These are phyloP conservation scores for Tretioscincus oriximinensis DNA, from an alignment of 2,113 vertebrate species.

Conservation along the genomic window DNA sequence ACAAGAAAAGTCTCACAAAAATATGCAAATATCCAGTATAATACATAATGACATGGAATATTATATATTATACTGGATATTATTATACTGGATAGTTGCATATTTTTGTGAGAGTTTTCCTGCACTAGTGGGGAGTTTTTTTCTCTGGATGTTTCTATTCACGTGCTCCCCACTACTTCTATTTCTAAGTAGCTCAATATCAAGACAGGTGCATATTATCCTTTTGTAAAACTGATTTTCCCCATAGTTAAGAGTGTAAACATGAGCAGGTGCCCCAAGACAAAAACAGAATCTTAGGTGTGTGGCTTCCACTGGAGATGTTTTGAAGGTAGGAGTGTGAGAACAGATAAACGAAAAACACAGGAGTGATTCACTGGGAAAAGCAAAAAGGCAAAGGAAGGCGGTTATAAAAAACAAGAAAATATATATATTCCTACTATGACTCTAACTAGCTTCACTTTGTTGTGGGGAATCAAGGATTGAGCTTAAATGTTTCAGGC, in stretches of 20 bases:
- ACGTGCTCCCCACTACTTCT: too few species aligned
- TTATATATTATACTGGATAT: too few species aligned
- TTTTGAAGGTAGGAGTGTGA: slow-evolving; percentile 32
- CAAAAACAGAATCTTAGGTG: slow-evolving; percentile 19
- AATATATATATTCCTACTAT: slow-evolving; percentile 22
- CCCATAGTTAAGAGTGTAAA: not conserved
- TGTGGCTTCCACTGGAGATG: not conserved
- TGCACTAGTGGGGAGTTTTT: too few species aligned
- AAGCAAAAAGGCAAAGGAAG: slow-evolving; percentile 43
- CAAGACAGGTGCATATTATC: slow-evolving; percentile 16
- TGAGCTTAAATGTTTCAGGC: not conserved
- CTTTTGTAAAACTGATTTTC: slow-evolving; percentile 13
- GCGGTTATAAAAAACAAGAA: slow-evolving; percentile 48
- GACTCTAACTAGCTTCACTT: not conserved
- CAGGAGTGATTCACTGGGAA: slow-evolving; percentile 47
- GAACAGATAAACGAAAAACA: slow-evolving; percentile 52
- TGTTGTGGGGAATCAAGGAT: not conserved
- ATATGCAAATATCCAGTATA: too few species aligned
- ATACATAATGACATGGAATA: too few species aligned
- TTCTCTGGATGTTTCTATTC: too few species aligned
- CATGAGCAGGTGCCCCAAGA: slow-evolving; percentile 16
- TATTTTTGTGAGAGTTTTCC: too few species aligned
- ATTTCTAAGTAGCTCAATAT: too few species aligned
- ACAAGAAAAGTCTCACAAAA: too few species aligned
- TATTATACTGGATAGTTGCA: too few species aligned